Percentiles rank a stretch among this genome's conserved stretches.
Evolutionary conservation across 2,797 vertebrate genomes (phyloP).

Genomic region (Periparus ater): DNA sequence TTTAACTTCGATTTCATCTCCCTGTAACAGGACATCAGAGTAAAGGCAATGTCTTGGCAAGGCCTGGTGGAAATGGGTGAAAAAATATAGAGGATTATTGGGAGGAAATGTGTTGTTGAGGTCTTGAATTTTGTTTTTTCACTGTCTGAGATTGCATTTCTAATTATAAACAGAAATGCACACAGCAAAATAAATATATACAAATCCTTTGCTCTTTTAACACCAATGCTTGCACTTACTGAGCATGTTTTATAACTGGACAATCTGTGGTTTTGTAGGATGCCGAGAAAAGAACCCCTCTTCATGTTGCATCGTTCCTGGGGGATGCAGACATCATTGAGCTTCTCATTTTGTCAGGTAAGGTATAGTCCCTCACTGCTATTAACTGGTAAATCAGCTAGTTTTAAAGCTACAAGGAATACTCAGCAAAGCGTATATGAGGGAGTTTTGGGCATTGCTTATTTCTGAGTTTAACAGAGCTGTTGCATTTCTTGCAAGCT

Average conservation of each 20-base stretch:
- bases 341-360: conserved; percentile 96
- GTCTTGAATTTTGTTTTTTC: neutral
- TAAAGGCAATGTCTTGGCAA: neutral
- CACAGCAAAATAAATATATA: neutral
- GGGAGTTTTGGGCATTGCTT: neutral
- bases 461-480: neutral
- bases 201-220: neutral
- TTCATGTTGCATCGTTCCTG: conserved; percentile 93
- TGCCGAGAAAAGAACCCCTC: conserved; percentile 92
- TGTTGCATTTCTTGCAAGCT: neutral
- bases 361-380: neutral
- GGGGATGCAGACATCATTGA: conserved; percentile 97
- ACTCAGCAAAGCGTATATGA: neutral
- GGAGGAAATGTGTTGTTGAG: neutral
- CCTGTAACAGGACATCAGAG: neutral
- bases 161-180: neutral
- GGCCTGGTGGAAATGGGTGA: neutral
- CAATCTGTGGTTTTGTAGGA: conserved; percentile 79
- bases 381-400: neutral
- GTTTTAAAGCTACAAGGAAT: neutral
- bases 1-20: neutral
- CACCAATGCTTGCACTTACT: neutral
- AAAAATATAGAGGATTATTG: neutral
- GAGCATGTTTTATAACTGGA: neutral
- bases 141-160: neutral